A percentile compares a stretch with the other conserved stretches of the same genome.
Evolutionary conservation across 2,113 vertebrate genomes (phyloP).

Genomic region (Rissa tridactyla): DNA sequence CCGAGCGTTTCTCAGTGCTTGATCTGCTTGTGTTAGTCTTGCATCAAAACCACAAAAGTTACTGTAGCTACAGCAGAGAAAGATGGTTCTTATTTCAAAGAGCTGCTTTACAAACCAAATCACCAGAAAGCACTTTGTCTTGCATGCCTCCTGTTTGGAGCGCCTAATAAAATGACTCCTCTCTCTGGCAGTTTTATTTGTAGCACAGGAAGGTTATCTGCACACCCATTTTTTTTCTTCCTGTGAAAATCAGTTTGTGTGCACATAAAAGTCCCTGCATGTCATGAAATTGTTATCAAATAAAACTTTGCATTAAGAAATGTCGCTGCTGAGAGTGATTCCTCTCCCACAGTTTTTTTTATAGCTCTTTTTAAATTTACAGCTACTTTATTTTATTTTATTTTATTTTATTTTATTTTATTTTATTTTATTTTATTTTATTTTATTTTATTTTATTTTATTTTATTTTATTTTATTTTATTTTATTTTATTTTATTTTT

Average conservation of each 20-base stretch:
- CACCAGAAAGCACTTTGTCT: background rate
- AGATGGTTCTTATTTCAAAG: background rate
- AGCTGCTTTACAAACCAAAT: background rate
- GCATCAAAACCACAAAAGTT: background rate
- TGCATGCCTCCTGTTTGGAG: background rate
- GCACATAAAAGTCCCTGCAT: background rate
- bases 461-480: background rate
- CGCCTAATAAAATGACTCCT: background rate
- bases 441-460: background rate
- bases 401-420: background rate
- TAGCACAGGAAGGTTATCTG: background rate
- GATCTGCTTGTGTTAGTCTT: background rate
- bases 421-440: background rate
- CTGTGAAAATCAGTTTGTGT: background rate
- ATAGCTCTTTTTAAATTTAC: background rate
- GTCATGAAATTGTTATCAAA: background rate
- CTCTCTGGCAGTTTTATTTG: background rate
- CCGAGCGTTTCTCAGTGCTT: background rate
- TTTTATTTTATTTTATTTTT: background rate
- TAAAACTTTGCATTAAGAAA: background rate
- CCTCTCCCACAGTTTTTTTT: background rate
- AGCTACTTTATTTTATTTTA: background rate
- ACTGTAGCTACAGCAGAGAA: background rate
- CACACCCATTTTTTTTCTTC: background rate
- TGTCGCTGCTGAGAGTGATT: background rate